Evolutionary conservation across 2,888 invertebrate genomes (phyloP).

Genomic region (Tigriopus californicus): DNA sequence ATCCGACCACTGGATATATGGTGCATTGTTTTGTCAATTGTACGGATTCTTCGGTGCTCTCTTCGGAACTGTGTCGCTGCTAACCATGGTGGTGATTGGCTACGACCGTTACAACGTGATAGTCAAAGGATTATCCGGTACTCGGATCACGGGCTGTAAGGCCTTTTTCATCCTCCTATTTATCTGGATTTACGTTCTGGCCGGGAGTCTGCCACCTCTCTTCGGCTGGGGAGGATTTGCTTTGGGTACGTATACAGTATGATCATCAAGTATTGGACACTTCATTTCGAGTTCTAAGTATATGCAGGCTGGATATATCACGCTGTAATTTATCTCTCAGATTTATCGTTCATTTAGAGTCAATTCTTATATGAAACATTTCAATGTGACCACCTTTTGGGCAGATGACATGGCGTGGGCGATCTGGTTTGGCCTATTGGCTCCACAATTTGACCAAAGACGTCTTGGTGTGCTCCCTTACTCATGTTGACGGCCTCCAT

Average conservation of each 20-base stretch:
- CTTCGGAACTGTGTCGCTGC: constrained; percentile 29
- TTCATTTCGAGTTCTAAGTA: too few species aligned
- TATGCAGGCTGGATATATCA: too few species aligned
- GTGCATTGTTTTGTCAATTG: constrained; percentile 25
- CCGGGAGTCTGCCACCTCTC: constrained; percentile 27
- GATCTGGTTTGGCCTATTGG: too few species aligned
- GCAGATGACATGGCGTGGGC: too few species aligned
- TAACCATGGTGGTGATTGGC: constrained; percentile 27
- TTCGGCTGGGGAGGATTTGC: constrained; percentile 23
- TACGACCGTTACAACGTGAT: constrained; percentile 30
- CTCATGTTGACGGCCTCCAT: too few species aligned
- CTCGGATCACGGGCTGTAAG: constrained; percentile 25
- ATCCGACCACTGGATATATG: constrained; percentile 23
- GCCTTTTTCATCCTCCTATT: constrained; percentile 25
- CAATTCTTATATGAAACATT: too few species aligned
- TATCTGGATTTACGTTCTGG: constrained; percentile 28
- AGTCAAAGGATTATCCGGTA: constrained; percentile 26
- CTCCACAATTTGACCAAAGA: too few species aligned
- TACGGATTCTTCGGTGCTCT: constrained; percentile 28
- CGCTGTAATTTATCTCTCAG: too few species aligned
- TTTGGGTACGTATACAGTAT: not conserved
- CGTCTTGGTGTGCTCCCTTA: too few species aligned
- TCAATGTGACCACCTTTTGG: too few species aligned
- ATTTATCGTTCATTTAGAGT: too few species aligned
- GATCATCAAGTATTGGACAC: not conserved